Percentiles rank a stretch among this genome's conserved stretches.
These are phyloP conservation scores for Pinna nobilis DNA, from an alignment of 1,140 invertebrate species.

Conservation along the genomic window DNA sequence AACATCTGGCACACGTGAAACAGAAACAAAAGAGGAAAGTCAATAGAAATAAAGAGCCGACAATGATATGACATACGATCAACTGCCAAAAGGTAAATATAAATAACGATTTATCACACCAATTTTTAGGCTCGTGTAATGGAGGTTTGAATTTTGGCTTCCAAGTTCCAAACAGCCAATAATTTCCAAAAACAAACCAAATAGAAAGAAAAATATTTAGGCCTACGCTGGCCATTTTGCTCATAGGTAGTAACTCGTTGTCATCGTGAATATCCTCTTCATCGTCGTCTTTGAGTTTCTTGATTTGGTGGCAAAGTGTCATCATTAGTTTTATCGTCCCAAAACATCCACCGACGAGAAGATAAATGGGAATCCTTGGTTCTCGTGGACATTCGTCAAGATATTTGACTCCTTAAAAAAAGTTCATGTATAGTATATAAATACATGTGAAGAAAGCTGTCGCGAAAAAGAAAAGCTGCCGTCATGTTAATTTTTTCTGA, in stretches of 20 bases:
- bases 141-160: constrained; percentile 74
- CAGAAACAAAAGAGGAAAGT: constrained; percentile 74
- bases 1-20: constrained; percentile 54
- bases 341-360: constrained; percentile 86
- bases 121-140: constrained; percentile 76
- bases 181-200: constrained; percentile 81
- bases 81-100: constrained; percentile 78
- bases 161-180: constrained; percentile 71
- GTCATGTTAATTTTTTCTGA: too few relatives aligned
- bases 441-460: too few relatives aligned
- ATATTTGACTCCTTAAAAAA: constrained; percentile 84
- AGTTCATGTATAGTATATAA: too few relatives aligned
- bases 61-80: constrained; percentile 80
- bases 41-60: constrained; percentile 78
- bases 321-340: constrained; percentile 71
- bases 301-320: background rate
- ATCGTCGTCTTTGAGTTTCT: constrained; percentile 75
- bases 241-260: constrained; percentile 52
- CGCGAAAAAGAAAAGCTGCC: too few relatives aligned
- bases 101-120: constrained; percentile 65
- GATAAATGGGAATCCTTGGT: constrained; percentile 86
- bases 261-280: constrained; percentile 76
- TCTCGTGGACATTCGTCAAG: constrained; percentile 86
- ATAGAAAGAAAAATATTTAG: constrained; percentile 77
- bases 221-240: constrained; percentile 50